Base-by-base conservation (phyloP, 2,888 invertebrate species). In the Nomada fucata region DNA sequence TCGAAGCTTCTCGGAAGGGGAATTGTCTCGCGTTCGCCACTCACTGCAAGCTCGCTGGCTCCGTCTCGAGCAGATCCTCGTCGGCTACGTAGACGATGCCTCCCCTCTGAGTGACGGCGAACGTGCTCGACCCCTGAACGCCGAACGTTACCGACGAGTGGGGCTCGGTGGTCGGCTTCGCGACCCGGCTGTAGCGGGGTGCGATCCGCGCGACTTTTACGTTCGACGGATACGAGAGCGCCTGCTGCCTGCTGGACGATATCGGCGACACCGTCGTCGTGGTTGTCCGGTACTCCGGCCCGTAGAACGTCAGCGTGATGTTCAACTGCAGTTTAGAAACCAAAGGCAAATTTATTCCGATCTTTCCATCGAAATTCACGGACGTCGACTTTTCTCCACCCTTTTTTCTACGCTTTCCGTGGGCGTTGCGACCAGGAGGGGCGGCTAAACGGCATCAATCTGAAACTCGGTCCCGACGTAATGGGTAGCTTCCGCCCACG, bases 61-160 rank as follows among this genome's bases (percentile, higher is more conserved):
- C 93, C 11, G 89, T 92, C 78, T 93, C 91, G 69, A 96, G 90
- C 1, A 94, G 92, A 2, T 93, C 89, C 10, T 94, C 91, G 90
- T 95, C 94, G 18, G 93, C 92, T 0, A 96, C 95, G 90, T 94
- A 96, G 36, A 96, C 89, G 83, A 96, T 96, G 9, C 96, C 96
- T 53, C 94, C 95, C 0, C 83, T 89, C 15, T 90, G 87, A 0
- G 96, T 96, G 11, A 96, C 93, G 57, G 94, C 94, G 89, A 96
- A 95, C 11, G 95, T 94, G 18, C 72, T 78, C 3, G 92, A 91
- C n/a, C 91, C 91, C 10, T 83, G 70, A 18, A 92, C 55, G 74
- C 23, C 55, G 36, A 88, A 88, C 15, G 0, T 76, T 13, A 78
- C 7, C 2, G 77, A 82, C 23, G 83, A 15, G 36, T 63, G 74